Base-by-base conservation (phyloP, 2,797 vertebrate genomes). In the Hippopotamyrus pictus region DNA sequence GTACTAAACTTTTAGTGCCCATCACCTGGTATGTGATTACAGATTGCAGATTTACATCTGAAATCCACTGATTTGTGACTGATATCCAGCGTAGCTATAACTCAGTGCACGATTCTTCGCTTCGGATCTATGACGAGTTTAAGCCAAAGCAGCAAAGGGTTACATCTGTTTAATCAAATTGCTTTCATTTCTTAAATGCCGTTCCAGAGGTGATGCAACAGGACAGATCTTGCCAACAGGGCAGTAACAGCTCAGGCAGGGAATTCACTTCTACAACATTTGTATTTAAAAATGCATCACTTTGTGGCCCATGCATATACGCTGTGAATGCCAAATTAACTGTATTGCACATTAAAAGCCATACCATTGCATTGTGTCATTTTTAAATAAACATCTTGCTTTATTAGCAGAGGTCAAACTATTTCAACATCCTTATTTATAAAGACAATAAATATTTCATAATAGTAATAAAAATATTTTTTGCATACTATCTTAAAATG, bases 371-470 rank as follows among this genome's bases (percentile, higher is more conserved):
- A 89, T 59, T 44, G 46, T 17, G 85, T 88, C 41, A 86, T 88
- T 94, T 95, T 96, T 93, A 95, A 95, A 96, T 96, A 96, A 95
- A 96, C 93, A 95, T 95, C 95, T 96, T 95, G 94, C 95, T 96
- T 96, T 97, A 96, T 96, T 96, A 96, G 95, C 94, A 96, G 95
- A 96, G 95, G 95, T 94, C 95, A 96, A 95, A 96, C 96, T 96
- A 96, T 96, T 95, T 96, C 94, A 94, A 94, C 94, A 96, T 95
- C 95, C 96, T 95, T 96, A 96, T 97, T 96, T 96, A 96, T 96
- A 96, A 94, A 96, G 95, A 95, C 94, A 97, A 97, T 97, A 97
- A 97, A 97, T 97, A 97, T 96, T 95, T 97, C 95, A 96, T 96
- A 96, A 96, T 96, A 96, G 94, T 96, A 95, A 96, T 96, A 97